phyloP scores from a whole-genome alignment of 1,140 invertebrate species.

The Drosophila orena region DNA sequence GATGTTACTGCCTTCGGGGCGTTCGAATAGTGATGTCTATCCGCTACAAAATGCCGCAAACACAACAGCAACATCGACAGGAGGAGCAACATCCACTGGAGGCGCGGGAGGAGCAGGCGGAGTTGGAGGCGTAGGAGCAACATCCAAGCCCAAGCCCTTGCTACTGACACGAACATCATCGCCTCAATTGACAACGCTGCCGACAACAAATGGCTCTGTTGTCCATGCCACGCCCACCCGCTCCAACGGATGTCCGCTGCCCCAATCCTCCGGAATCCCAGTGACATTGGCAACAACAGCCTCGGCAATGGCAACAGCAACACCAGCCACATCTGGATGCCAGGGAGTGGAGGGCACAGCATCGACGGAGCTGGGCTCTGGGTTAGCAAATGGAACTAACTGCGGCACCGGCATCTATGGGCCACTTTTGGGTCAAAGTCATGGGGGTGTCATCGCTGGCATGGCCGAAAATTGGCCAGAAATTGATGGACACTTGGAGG shows the following conservation, averaged over 20 bases:
- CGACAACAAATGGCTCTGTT: constrained; percentile 63
- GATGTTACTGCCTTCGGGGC: constrained; percentile 84
- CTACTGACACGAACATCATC: constrained; percentile 82
- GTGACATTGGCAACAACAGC: constrained; percentile 17
- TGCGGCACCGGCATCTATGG: constrained; percentile 50
- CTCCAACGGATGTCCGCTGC: constrained; percentile 59
- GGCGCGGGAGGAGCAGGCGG: not conserved
- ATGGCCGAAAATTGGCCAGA: constrained; percentile 77
- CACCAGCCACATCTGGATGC: constrained; percentile 15
- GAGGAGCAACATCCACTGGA: constrained; percentile 9
- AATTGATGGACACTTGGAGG: constrained; percentile 85
- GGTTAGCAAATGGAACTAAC: constrained; percentile 16
- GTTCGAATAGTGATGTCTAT: constrained; percentile 84
- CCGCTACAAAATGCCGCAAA: constrained; percentile 73
- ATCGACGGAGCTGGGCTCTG: constrained; percentile 20
- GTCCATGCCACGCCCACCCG: constrained; percentile 38
- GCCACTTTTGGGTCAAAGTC: constrained; percentile 63
- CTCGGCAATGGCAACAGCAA: constrained; percentile 3
- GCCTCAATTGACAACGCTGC: constrained; percentile 72
- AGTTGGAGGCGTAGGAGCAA: constrained; percentile 13
- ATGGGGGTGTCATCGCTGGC: constrained; percentile 37
- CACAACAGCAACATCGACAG: constrained; percentile 25
- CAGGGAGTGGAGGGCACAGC: constrained; percentile 15
- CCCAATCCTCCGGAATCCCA: constrained; percentile 54
- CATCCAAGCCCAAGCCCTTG: constrained; percentile 65